A percentile compares a stretch with the other conserved stretches of the same genome.
Conservation (phyloP, 1,140 invertebrate genomes). For the Drosophila murphyi region DNA sequence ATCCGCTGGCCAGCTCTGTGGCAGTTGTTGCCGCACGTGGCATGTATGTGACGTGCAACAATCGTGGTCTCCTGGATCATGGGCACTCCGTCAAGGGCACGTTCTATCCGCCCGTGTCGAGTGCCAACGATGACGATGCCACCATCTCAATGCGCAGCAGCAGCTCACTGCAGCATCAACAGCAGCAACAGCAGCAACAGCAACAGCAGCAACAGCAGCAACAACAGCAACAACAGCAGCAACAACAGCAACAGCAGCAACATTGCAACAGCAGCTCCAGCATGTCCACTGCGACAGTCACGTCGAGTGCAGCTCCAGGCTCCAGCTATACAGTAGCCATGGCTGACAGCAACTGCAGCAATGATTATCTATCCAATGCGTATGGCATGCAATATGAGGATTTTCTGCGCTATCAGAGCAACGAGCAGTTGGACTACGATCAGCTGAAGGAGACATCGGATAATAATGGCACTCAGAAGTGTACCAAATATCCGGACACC, state of each 20-base stretch:
- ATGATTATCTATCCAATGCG: conserved; percentile 64
- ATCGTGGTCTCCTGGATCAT: conserved; percentile 90
- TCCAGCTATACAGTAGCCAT: conserved; percentile 57
- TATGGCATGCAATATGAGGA: conserved; percentile 79
- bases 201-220: conserved; percentile 8
- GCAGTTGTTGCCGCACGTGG: conserved; percentile 91
- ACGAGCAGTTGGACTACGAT: conserved; percentile 64
- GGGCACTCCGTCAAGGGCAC: conserved; percentile 92
- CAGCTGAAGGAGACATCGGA: conserved; percentile 50
- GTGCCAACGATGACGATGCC: conserved; percentile 52
- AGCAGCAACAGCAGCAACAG: conserved; percentile 49
- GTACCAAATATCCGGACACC: conserved; percentile 87
- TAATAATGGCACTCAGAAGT: conserved; percentile 86
- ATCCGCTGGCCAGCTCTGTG: conserved; percentile 72
- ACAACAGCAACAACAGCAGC: conserved; percentile 42
- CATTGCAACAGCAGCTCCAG: conserved; percentile 54
- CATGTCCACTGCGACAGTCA: conserved; percentile 8
- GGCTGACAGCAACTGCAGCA: conserved; percentile 60
- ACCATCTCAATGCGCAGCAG: conserved; percentile 39
- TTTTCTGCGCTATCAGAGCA: conserved; percentile 72
- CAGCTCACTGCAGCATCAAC: conserved; percentile 15
- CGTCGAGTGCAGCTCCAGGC: conserved; percentile 16
- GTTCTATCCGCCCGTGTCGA: conserved; percentile 91
- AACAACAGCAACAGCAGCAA: conserved; percentile 43
- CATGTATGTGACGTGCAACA: conserved; percentile 94